Conservation (phyloP, 2,888 invertebrate genomes). For the Chironomus tentans region DNA sequence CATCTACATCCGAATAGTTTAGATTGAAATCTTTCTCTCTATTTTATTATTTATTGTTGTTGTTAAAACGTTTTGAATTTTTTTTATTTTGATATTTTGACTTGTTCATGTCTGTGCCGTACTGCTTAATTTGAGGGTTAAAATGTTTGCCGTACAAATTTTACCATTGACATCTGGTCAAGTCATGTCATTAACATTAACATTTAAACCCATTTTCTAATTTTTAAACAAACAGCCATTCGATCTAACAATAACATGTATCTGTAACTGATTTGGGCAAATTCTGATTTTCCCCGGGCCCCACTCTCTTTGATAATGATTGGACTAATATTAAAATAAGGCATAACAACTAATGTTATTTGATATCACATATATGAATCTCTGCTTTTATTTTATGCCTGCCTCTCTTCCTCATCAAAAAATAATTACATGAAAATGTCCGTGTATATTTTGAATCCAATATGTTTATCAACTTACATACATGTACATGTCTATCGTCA, state of each 20-base stretch:
- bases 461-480: not conserved
- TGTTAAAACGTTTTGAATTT: not conserved
- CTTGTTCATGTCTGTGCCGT: too few relatives aligned
- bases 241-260: not conserved
- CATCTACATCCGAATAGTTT: not conserved
- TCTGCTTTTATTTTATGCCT: not conserved
- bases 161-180: constrained; percentile 4
- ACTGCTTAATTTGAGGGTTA: not conserved
- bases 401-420: not conserved
- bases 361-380: not conserved
- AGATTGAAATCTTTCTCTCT: not conserved
- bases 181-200: constrained; percentile 3
- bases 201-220: not conserved
- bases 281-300: too few relatives aligned
- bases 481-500: too few relatives aligned
- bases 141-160: not conserved
- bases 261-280: not conserved
- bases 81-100: not conserved
- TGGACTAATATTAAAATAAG: not conserved
- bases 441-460: not conserved
- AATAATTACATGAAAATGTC: not conserved
- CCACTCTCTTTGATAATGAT: too few relatives aligned
- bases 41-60: not conserved
- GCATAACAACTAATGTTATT: not conserved
- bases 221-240: too few relatives aligned